A percentile compares a stretch with the other conserved stretches of the same genome.
Conservation (phyloP, 35 echinoderm and acorn worm genomes). For the Ptychodera flava region DNA sequence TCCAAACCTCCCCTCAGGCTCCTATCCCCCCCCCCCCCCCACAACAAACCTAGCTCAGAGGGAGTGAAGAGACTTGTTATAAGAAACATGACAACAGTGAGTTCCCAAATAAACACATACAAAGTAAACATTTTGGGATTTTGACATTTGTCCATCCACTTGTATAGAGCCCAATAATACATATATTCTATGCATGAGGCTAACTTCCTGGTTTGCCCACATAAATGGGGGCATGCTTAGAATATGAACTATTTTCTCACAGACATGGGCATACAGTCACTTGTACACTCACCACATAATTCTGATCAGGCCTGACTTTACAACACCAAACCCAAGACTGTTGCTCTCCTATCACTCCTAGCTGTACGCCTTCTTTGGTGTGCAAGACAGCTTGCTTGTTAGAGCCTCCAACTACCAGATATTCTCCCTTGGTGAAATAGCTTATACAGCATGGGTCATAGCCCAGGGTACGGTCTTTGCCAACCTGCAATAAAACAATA, state of each 20-base stretch:
- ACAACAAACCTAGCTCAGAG: too few relatives aligned
- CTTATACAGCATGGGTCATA: constrained; percentile 86
- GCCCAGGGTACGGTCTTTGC: constrained; percentile 63
- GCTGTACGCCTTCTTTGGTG: constrained; percentile 82
- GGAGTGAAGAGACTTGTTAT: neutral
- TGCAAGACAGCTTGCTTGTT: constrained; percentile 74
- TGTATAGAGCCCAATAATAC: too few relatives aligned
- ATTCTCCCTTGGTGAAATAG: constrained; percentile 86
- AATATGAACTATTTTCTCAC: too few relatives aligned
- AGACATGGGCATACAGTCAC: too few relatives aligned
- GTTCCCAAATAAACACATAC: neutral
- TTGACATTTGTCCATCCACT: too few relatives aligned
- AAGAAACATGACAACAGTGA: neutral
- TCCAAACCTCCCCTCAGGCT: too few relatives aligned
- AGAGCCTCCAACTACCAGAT: constrained; percentile 83
- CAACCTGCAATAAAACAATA: constrained; percentile 43
- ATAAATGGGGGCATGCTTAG: too few relatives aligned
- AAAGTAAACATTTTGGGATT: constrained; percentile 10
- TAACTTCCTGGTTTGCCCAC: too few relatives aligned
- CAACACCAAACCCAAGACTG: constrained; percentile 95
- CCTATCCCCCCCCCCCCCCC: too few relatives aligned
- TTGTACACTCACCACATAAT: constrained; percentile 99
- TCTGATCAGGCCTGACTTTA: constrained; percentile 95
- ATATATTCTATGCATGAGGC: too few relatives aligned
- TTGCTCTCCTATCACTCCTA: constrained; percentile 93